phyloP scores from a whole-genome alignment of 2,888 invertebrate genomes.

The Dioctria linearis region DNA sequence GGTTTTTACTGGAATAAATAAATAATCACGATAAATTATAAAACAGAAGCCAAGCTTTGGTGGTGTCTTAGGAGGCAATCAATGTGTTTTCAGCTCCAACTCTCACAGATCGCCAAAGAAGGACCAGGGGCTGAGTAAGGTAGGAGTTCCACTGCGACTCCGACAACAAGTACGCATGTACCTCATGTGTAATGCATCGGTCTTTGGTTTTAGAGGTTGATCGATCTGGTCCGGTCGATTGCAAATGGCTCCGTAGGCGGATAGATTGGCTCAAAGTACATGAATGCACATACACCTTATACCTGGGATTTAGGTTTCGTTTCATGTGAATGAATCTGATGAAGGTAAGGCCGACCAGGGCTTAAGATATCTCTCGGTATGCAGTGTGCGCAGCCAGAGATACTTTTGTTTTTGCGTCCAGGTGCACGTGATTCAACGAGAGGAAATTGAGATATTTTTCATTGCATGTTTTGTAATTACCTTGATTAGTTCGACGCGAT shows the following conservation, averaged over 20 bases:
- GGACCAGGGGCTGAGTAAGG: constrained; percentile 8
- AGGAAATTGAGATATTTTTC: constrained; percentile 66
- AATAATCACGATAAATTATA: constrained; percentile 57
- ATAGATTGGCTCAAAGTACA: constrained; percentile 10
- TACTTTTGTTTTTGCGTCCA: constrained; percentile 38
- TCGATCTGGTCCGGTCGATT: constrained; percentile 42
- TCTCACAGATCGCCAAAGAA: not conserved
- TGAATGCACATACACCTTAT: constrained; percentile 9
- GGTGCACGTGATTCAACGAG: constrained; percentile 38
- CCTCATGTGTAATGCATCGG: not conserved
- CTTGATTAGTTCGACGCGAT: constrained; percentile 45
- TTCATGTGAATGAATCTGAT: constrained; percentile 17
- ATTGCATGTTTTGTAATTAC: constrained; percentile 58
- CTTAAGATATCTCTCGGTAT: constrained; percentile 13
- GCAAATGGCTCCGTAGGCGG: constrained; percentile 48
- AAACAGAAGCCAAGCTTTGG: constrained; percentile 52
- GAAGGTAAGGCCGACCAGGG: not conserved
- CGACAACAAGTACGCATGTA: no score
- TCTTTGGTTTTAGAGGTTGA: constrained; percentile 43
- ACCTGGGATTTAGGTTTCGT: not conserved
- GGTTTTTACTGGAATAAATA: constrained; percentile 48
- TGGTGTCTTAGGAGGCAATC: constrained; percentile 27
- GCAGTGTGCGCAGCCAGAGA: constrained; percentile 8
- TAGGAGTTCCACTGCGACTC: no score
- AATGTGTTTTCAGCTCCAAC: not conserved